A percentile compares a stretch with the other conserved stretches of the same genome.
phyloP scores from a whole-genome alignment of 1,140 invertebrate genomes.

The Drosophila subobscura region DNA sequence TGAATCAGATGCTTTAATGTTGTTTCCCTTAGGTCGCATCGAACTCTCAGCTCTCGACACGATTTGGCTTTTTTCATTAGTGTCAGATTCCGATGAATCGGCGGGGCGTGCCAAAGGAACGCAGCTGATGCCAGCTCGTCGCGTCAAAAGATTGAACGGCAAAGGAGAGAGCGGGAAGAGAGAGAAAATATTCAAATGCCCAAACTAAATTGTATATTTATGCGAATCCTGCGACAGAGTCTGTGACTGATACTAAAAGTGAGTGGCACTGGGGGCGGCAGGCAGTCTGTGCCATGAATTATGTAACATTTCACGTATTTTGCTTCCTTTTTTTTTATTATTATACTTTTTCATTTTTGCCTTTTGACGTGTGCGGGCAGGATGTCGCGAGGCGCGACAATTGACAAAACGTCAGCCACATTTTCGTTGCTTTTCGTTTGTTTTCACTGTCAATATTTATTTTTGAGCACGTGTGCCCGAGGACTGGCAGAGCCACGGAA shows the following conservation, averaged over 20 bases:
- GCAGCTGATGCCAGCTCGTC: constrained; percentile 34
- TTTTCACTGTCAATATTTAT: constrained; percentile 70
- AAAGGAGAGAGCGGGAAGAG: background rate
- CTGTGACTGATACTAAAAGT: constrained; percentile 23
- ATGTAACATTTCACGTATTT: constrained; percentile 58
- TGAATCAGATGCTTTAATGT: no score
- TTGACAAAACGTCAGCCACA: constrained; percentile 51
- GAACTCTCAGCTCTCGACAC: constrained; percentile 23
- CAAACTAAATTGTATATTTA: constrained; percentile 57
- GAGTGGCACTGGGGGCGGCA: background rate
- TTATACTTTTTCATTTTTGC: constrained; percentile 42
- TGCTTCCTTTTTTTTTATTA: constrained; percentile 15
- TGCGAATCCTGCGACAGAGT: constrained; percentile 31
- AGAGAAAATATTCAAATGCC: constrained; percentile 46
- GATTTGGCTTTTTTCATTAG: constrained; percentile 50
- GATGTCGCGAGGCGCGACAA: constrained; percentile 38
- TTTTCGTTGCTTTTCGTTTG: constrained; percentile 36
- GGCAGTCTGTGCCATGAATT: constrained; percentile 41
- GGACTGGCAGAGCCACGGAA: constrained; percentile 2
- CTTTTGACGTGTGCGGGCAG: constrained; percentile 36
- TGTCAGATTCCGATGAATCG: constrained; percentile 42
- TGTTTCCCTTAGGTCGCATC: constrained; percentile 12
- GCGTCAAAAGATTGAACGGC: constrained; percentile 53
- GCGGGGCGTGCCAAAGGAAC: constrained; percentile 39
- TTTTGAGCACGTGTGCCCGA: constrained; percentile 27